Conservation (phyloP, 2,113 vertebrate species). For the Phalacrocorax brasilianus region DNA sequence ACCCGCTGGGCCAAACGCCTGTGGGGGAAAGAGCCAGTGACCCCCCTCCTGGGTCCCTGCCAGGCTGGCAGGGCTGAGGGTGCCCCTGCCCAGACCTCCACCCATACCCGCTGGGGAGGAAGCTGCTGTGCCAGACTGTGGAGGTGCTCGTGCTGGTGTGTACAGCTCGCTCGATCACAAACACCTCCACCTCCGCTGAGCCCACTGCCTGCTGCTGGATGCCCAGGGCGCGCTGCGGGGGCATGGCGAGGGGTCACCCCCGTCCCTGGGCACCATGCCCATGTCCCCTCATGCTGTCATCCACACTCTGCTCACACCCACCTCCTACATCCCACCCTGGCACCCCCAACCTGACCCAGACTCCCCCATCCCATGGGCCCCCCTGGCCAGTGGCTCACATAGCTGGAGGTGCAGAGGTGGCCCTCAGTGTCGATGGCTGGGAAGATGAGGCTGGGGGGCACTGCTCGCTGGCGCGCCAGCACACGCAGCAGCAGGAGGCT, state of each 20-base stretch:
- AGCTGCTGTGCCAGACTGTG: constrained; percentile 81
- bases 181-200: constrained; percentile 69
- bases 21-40: not conserved
- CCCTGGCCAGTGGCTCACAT: constrained; percentile 69
- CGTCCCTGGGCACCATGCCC: not conserved
- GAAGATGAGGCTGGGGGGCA: constrained; percentile 77
- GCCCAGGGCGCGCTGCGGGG: constrained; percentile 71
- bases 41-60: not conserved
- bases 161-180: constrained; percentile 81
- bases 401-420: constrained; percentile 74
- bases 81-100: fast-evolving
- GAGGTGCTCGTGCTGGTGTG: constrained; percentile 39
- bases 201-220: constrained; percentile 72
- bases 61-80: not conserved
- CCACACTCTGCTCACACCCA: not conserved
- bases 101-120: constrained; percentile 84
- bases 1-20: constrained; percentile 82
- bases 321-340: not conserved
- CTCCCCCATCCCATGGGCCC: not conserved
- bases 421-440: constrained; percentile 76
- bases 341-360: not conserved
- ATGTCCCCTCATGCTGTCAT: not conserved
- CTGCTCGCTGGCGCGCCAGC: constrained; percentile 69
- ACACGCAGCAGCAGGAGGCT: constrained; percentile 85
- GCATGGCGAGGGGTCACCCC: not conserved